These are phyloP conservation scores for Tribolium freemani DNA, from an alignment of 2,888 invertebrate species.

Conservation along the genomic window DNA sequence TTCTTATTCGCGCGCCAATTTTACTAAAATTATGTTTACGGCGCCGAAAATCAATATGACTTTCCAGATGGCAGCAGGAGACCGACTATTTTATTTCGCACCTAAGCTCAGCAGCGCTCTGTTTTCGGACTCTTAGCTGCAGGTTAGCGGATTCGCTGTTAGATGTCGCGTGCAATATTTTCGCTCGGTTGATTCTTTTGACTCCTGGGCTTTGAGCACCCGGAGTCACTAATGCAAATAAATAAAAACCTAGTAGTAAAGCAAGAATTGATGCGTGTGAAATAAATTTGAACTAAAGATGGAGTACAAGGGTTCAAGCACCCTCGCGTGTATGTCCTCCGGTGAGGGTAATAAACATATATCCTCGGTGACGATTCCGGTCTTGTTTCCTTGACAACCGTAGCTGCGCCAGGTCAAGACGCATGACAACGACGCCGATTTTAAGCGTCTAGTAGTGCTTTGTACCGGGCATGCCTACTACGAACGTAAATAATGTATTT, in stretches of 20 bases:
- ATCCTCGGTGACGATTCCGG: slow-evolving; percentile 18
- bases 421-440: slow-evolving; percentile 35
- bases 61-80: slow-evolving; percentile 39
- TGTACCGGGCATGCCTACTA: slow-evolving; percentile 35
- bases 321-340: not conserved
- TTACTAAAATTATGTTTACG: slow-evolving; percentile 4
- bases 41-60: slow-evolving; percentile 15
- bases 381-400: slow-evolving; percentile 44
- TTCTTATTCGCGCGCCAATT: slow-evolving; percentile 8
- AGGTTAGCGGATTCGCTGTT: slow-evolving; percentile 4
- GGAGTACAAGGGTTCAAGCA: not conserved
- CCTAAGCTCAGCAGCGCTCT: slow-evolving; percentile 14
- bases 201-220: too few species aligned
- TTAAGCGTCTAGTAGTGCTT: slow-evolving; percentile 38
- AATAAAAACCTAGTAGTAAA: too few species aligned
- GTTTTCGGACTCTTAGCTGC: not conserved
- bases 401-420: slow-evolving; percentile 42
- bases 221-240: not conserved
- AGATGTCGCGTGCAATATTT: slow-evolving; percentile 11
- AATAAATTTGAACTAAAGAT: too few species aligned
- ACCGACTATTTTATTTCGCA: not conserved
- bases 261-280: too few species aligned
- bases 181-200: too few species aligned
- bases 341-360: slow-evolving; percentile 11
- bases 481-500: slow-evolving; percentile 20